Conservation (phyloP, 2,797 vertebrate genomes). For the Leptoclinus maculatus region DNA sequence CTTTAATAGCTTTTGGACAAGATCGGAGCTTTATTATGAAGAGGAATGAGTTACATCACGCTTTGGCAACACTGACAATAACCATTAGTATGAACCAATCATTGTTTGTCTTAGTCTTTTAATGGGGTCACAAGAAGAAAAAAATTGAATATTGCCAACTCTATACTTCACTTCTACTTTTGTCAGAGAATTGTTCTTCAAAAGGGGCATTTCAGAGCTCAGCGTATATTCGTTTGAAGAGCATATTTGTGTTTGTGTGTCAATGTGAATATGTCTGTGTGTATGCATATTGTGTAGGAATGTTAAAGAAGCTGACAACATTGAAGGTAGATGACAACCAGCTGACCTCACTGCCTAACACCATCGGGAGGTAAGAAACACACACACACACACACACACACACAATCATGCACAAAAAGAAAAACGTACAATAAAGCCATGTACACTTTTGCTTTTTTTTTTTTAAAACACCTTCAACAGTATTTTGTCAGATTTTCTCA, state of each 20-base stretch:
- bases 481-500: conserved; percentile 34
- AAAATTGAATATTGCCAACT: neutral
- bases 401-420: conserved; percentile 7
- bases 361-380: conserved; percentile 95
- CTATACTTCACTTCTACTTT: neutral
- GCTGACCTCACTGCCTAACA: conserved; percentile 95
- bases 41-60: neutral
- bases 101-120: neutral
- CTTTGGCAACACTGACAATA: neutral
- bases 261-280: conserved; percentile 15
- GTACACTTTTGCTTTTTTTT: conserved; percentile 28
- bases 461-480: conserved; percentile 17
- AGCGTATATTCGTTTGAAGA: neutral
- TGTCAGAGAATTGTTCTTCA: neutral
- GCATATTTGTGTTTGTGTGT: neutral
- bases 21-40: neutral
- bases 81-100: neutral
- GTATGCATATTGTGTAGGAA: conserved; percentile 80
- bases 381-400: neutral
- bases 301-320: conserved; percentile 97
- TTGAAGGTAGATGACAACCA: conserved; percentile 99
- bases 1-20: neutral
- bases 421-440: neutral
- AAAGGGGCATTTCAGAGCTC: neutral
- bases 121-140: neutral